Conservation (phyloP, 2,888 invertebrate genomes). For the Drosophila setosimentum region DNA sequence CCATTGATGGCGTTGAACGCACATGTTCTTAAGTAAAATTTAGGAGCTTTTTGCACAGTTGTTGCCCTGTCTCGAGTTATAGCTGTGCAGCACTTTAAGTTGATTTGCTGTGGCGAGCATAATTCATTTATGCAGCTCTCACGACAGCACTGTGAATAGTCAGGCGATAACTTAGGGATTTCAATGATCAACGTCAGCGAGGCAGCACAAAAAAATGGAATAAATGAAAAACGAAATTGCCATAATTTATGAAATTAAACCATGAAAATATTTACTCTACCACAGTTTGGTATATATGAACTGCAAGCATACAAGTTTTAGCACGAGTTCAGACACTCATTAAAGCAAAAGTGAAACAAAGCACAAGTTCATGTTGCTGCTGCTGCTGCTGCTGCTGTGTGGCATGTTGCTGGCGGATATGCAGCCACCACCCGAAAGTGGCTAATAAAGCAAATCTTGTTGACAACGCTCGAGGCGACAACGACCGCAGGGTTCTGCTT, state of each 20-base stretch:
- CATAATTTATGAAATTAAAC: constrained; percentile 80
- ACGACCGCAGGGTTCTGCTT: constrained; percentile 43
- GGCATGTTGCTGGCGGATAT: constrained; percentile 65
- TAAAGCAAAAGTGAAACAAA: constrained; percentile 58
- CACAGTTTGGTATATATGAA: constrained; percentile 1
- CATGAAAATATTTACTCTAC: constrained; percentile 77
- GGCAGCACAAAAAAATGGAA: constrained; percentile 50
- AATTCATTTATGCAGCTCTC: constrained; percentile 72
- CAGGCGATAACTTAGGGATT: constrained; percentile 84
- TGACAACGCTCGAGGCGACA: constrained; percentile 81
- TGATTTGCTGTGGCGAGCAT: constrained; percentile 83
- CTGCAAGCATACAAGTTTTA: constrained; percentile 7
- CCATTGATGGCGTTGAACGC: constrained; percentile 78
- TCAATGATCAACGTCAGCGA: constrained; percentile 82
- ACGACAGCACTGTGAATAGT: constrained; percentile 52
- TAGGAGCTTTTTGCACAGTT: constrained; percentile 79
- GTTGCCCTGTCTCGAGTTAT: constrained; percentile 58
- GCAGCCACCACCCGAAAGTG: constrained; percentile 83
- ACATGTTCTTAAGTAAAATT: constrained; percentile 83
- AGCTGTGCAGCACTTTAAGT: constrained; percentile 69
- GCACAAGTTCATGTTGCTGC: constrained; percentile 52
- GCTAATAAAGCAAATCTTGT: constrained; percentile 85
- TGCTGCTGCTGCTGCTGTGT: constrained; percentile 51
- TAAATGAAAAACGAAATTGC: constrained; percentile 60
- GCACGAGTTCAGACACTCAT: constrained; percentile 62